Conservation (phyloP, 2,113 vertebrate genomes). For the Agelaius tricolor region DNA sequence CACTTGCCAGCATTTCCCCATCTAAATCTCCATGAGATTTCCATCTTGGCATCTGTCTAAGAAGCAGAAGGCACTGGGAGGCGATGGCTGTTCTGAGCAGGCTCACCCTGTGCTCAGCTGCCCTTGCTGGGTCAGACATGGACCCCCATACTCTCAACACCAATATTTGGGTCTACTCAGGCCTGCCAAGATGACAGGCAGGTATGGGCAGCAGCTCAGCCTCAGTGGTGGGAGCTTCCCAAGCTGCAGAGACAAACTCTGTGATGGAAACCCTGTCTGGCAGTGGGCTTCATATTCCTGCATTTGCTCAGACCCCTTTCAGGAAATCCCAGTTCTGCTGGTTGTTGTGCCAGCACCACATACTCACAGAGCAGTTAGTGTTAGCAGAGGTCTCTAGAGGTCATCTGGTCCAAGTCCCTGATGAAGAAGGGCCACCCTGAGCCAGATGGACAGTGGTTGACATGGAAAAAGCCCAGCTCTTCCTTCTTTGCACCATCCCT, state of each 20-base stretch:
- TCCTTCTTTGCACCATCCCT: neutral
- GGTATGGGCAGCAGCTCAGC: neutral
- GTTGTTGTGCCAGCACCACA: neutral
- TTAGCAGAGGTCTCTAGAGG: neutral
- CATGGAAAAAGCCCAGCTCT: neutral
- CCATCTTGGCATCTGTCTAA: neutral
- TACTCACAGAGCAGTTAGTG: neutral
- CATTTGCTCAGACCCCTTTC: neutral
- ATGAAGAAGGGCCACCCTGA: neutral
- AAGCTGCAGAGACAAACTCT: neutral
- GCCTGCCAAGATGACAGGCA: neutral
- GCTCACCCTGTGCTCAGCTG: neutral
- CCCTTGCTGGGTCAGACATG: neutral
- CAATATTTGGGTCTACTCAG: too few species aligned
- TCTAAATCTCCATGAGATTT: neutral
- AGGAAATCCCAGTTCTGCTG: neutral
- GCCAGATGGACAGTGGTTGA: too few species aligned
- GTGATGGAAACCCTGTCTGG: neutral
- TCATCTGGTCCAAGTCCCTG: neutral
- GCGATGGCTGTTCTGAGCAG: fast-evolving
- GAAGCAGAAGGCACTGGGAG: neutral
- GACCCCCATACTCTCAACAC: neutral
- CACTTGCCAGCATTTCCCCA: neutral
- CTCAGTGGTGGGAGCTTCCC: neutral
- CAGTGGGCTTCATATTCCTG: neutral